Percentiles rank a stretch among this genome's conserved stretches.
Conservation (phyloP, 2,113 vertebrate genomes). For the Colius striatus region DNA sequence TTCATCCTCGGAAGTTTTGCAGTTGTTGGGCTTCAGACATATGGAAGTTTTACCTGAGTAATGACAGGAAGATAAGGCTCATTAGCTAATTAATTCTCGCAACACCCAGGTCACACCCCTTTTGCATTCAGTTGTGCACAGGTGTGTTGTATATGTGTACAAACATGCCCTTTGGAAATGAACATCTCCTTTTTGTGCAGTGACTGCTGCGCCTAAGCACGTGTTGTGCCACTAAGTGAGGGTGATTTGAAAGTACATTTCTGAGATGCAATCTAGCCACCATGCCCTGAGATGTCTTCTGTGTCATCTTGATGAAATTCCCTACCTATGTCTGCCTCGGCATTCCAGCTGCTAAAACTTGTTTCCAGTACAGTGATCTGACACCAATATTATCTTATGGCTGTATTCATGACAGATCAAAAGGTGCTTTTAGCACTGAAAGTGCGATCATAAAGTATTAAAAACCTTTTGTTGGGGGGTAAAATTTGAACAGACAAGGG, state of each 20-base stretch:
- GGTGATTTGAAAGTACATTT: neutral
- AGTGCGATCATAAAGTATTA: neutral
- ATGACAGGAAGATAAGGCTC: constrained; percentile 36
- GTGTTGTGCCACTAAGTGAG: neutral
- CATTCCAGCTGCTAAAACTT: neutral
- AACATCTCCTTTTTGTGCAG: neutral
- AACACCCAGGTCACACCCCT: neutral
- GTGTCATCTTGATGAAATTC: neutral
- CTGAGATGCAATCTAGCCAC: neutral
- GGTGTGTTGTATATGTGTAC: neutral
- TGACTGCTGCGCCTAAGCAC: neutral
- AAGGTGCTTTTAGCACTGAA: neutral
- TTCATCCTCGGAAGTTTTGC: neutral
- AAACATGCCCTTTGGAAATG: neutral
- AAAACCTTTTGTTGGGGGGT: neutral
- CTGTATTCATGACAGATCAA: neutral
- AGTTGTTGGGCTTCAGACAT: neutral
- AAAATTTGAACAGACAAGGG: neutral
- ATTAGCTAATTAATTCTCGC: constrained; percentile 27
- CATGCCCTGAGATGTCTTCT: neutral
- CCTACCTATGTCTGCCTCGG: neutral
- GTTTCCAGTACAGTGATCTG: neutral
- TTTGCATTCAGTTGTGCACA: neutral
- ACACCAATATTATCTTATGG: neutral
- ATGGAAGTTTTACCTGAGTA: neutral